Evolutionary conservation across 2,113 vertebrate species (phyloP), one percentile per base, ranked within the genome.

Genomic region (Ciconia stormi): DNA sequence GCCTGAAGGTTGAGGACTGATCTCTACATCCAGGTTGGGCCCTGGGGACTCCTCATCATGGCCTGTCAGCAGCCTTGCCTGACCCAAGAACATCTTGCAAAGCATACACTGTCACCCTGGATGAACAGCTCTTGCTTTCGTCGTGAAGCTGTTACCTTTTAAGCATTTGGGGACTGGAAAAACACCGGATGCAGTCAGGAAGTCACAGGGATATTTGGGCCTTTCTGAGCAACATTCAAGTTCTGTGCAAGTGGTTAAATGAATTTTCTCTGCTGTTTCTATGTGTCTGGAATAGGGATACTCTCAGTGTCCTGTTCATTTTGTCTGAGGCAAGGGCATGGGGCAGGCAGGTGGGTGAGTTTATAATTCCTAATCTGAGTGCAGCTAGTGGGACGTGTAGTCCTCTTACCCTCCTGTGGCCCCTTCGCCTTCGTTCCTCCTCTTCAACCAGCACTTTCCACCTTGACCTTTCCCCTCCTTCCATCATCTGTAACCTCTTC

Each of bases 31-130:
- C 42, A 23, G 22, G 15, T 13, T 18, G 63, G 26, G 34, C 26
- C 27, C 18, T 46, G 32, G 46, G 40, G 21, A 34, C 25, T 61
- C n/a, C 8, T 71, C 0, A 1, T 25, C 10, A 3, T 29, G 73
- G 32, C 13, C 29, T 19, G 9, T 50, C 42, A 62, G 40, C 46
- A 81, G 15, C 42, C 21, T 17, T 81, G 21, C 36, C 52, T 62
- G 32, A 52, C 40, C 30, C 23, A 32, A 66, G 17, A 34, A 67
- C 34, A 20, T 25, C 36, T 72, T 55, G 63, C 3, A 23, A 71
- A 66, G 23, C 46, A 34, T 6, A 61, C 23, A 19, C 25, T 1
- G 0, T 44, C 73, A 61, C 25, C 18, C 40, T 1, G 0, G 70
- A 70, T 1, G 0, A 74, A 70, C 23, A 49, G 11, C 30, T 52